Base-by-base conservation (phyloP, 1,140 invertebrate species). In the Mya arenaria region DNA sequence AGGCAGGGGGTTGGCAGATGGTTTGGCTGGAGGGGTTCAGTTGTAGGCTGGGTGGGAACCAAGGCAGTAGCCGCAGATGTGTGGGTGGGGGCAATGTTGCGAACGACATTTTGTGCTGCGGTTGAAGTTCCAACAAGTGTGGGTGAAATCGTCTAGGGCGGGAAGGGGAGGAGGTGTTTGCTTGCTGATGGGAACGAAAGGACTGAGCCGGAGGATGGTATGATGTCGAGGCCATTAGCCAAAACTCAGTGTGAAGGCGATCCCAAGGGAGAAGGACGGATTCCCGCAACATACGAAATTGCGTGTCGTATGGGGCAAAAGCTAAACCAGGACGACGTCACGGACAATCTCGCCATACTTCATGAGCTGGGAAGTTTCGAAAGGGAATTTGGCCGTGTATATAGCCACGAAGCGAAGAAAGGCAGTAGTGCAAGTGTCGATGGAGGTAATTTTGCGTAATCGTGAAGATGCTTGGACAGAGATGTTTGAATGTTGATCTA, bases 21-120 rank as follows among this genome's bases (percentile, higher is more conserved):
- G n/a, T n/a, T n/a, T n/a, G n/a, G n/a, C n/a, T n/a, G n/a, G n/a
- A n/a, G n/a, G n/a, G 23, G 44, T 10, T 23, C 77, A 79, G 23
- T 55, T 4, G 56, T 19, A 62, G 5, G 34, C 58, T 15, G 56
- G 17, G 37, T 75, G 74, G 6, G 60, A 41, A 10, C 41, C 39
- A 6, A 25, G n/a, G 48, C 74, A 78, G 32, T n/a, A 78, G 17
- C 74, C 62, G 32, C 48, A 78, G 39, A 78, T 34, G 36, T 78
- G 65, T 19, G 77, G 60, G 36, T 52, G 74, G 3, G 39, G 15
- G 32, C 74, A 77, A 52, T 17, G 25, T 8, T n/a, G 13, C 19
- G 36, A 36, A 28, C 56, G 52, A 25, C 55, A 74, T 4, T n/a
- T 10, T 34, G 52, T 23, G 15, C 32, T 19, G 0, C 56, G 36